Base-by-base conservation (phyloP, 2,888 invertebrate genomes). In the Monopis laevigella region DNA sequence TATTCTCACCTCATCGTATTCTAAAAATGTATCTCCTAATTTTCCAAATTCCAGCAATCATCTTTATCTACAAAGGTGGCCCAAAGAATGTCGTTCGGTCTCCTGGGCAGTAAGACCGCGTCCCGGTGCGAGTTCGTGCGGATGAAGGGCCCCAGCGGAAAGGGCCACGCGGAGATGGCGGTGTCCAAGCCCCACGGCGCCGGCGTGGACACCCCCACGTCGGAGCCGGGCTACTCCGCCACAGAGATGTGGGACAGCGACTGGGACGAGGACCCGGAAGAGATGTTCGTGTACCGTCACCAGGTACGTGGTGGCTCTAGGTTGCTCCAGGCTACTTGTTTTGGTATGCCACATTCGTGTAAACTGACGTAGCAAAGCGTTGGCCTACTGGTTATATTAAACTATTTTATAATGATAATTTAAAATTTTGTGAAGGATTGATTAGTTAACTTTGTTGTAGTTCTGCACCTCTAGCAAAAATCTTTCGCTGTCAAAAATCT, bases 101-200 rank as follows among this genome's bases (percentile, higher is more conserved):
- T 94, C 47, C 91, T 93, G 62, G 92, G 91, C 48, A 83, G 84
- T 36, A 86, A 88, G 43, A 83, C 86, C 40, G 86, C 88, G 40
- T 92, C 93, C 67, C 86, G 98, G 43, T 93, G 98, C 60, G 98
- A 99, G 80, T 99, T 98, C 82, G 97, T 99, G 38, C 86, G 96
- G 45, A 96, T 99, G 96, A 92, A 97, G 72, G 98, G 98, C 10
- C 98, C 98, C 10, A 90, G 92, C 60, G 96, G 95, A 49, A 97
- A 96, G 80, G 95, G 93, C 0, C 42, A 45, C 75, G 98, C 98
- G 0, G 98, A 99, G 82, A 96, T 98, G 93, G 97, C 97, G 1
- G 94, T 95, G 38, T 91, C 92, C n/a, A 89, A 93, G 59, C 93
- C 93, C 17, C 91, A 90, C 65, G 93, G 92, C 55, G 93, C 93